A percentile compares a stretch with the other conserved stretches of the same genome.
phyloP scores from a whole-genome alignment of 1,140 invertebrate genomes.

The Calycopis cecrops region DNA sequence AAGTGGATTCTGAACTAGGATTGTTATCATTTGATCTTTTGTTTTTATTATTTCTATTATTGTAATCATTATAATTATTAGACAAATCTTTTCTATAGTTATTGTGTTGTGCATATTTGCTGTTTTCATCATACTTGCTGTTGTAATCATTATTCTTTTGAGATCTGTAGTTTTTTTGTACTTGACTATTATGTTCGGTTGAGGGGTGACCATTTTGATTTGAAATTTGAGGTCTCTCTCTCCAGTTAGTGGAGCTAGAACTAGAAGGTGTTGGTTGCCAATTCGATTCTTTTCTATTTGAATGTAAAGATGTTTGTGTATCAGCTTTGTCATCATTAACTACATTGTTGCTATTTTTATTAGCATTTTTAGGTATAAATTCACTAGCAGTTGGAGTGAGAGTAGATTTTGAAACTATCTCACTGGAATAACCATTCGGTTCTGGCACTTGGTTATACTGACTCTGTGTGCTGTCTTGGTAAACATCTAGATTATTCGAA shows the following conservation, averaged over 20 bases:
- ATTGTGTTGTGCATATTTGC: background rate
- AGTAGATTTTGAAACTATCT: slow-evolving; percentile 60
- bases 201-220: slow-evolving; percentile 28
- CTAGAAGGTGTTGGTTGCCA: slow-evolving; percentile 35
- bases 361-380: slow-evolving; percentile 65
- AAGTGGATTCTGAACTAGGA: slow-evolving; percentile 11
- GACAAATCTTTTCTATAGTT: background rate
- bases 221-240: slow-evolving; percentile 44
- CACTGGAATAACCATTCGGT: slow-evolving; percentile 40
- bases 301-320: slow-evolving; percentile 30
- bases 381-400: slow-evolving; percentile 65
- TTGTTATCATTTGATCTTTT: background rate
- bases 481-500: slow-evolving; percentile 36
- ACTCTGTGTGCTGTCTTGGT: slow-evolving; percentile 34
- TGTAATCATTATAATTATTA: slow-evolving; percentile 19
- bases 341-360: slow-evolving; percentile 26
- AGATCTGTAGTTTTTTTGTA: slow-evolving; percentile 28
- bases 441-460: slow-evolving; percentile 36
- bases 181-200: slow-evolving; percentile 25
- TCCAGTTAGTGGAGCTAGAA: slow-evolving; percentile 49
- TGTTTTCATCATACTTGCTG: slow-evolving; percentile 16
- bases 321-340: slow-evolving; percentile 26
- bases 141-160: slow-evolving; percentile 25
- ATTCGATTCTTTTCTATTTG: slow-evolving; percentile 27
- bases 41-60: slow-evolving; percentile 1